Conservation (phyloP, 1,140 invertebrate genomes). For the Zaprionus taronus region DNA sequence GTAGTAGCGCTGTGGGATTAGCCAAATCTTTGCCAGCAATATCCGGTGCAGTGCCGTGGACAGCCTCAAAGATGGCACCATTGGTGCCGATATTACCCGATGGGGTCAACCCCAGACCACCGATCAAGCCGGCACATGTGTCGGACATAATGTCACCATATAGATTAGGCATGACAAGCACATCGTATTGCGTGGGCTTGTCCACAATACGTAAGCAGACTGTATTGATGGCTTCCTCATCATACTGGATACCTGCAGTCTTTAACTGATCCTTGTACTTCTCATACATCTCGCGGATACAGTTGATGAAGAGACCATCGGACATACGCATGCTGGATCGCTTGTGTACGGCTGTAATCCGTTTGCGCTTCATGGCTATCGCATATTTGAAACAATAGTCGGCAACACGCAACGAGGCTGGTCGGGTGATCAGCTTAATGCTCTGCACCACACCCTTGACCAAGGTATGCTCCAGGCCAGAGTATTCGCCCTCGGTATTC, state of each 20-base stretch:
- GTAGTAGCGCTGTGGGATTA: constrained; percentile 98
- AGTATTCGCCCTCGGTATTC: constrained; percentile 99
- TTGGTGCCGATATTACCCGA: constrained; percentile 99
- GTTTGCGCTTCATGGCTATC: constrained; percentile 94
- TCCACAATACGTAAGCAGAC: constrained; percentile 99
- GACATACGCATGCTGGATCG: constrained; percentile 99
- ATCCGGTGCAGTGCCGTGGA: constrained; percentile 99
- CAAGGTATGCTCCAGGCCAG: constrained; percentile 99
- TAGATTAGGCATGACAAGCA: constrained; percentile 98
- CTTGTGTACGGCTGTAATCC: constrained; percentile 99
- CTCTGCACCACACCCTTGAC: constrained; percentile 99
- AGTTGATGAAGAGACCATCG: constrained; percentile 98
- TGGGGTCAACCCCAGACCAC: constrained; percentile 98
- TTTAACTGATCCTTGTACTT: constrained; percentile 87
- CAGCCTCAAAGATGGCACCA: constrained; percentile 99
- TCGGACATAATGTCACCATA: constrained; percentile 99
- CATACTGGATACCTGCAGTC: constrained; percentile 95
- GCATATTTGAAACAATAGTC: constrained; percentile 99
- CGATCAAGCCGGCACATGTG: constrained; percentile 98
- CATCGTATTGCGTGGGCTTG: constrained; percentile 97
- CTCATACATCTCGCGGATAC: constrained; percentile 96
- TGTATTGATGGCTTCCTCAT: constrained; percentile 99
- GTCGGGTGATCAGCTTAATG: constrained; percentile 99
- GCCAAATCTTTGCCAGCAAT: constrained; percentile 99
- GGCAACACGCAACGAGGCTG: constrained; percentile 97